phyloP scores from a whole-genome alignment of 2,888 invertebrate species.

The Hyalella azteca region DNA sequence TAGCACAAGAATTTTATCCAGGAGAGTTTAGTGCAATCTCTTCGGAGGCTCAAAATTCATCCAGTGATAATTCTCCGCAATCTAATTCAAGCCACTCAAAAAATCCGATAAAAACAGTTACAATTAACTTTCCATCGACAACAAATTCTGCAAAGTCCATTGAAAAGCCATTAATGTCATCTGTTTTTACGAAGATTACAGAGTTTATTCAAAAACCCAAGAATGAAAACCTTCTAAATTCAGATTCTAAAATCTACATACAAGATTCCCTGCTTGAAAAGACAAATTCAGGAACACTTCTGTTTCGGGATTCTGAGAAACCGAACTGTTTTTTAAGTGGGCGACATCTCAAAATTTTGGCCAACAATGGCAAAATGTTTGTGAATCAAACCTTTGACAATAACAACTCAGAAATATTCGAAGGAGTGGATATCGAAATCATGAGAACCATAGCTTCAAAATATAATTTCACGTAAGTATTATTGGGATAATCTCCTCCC shows the following conservation, averaged over 20 bases:
- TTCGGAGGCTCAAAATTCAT: no score
- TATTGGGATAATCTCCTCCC: background rate
- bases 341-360: background rate
- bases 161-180: no score
- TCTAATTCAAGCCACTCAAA: no score
- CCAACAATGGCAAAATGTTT: background rate
- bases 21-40: no score
- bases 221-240: background rate
- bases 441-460: background rate
- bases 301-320: background rate
- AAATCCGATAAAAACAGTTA: no score
- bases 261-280: no score
- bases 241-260: background rate
- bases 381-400: background rate
- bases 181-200: background rate
- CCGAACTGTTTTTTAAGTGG: background rate
- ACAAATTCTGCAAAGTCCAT: no score
- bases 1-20: no score
- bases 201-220: background rate
- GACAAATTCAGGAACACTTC: no score
- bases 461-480: constrained; percentile 7
- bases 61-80: no score
- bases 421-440: background rate
- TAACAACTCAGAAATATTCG: background rate
- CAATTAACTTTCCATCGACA: no score